These are phyloP conservation scores for Dipodomys merriami DNA, from an alignment of 2,113 vertebrate species.

Conservation along the genomic window DNA sequence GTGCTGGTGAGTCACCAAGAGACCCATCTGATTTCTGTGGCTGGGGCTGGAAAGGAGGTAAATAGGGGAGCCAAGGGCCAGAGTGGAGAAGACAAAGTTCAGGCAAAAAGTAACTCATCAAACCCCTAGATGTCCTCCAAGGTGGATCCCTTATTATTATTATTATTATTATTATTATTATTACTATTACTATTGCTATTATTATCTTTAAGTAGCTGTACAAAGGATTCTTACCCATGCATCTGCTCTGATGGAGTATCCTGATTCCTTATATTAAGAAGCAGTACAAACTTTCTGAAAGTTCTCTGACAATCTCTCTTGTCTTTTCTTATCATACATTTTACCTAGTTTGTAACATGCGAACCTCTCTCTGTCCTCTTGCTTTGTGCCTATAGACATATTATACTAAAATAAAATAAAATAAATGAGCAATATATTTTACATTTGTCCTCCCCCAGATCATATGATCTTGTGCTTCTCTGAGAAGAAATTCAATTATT, in stretches of 20 bases:
- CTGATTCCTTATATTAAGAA: background rate
- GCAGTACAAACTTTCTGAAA: background rate
- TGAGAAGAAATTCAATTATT: background rate
- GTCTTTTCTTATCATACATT: background rate
- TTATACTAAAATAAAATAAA: background rate
- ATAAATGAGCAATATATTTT: background rate
- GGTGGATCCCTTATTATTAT: no score
- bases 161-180: no score
- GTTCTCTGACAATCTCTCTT: background rate
- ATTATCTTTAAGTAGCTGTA: no score
- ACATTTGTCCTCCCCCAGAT: background rate
- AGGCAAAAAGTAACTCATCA: background rate
- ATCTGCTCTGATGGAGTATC: background rate
- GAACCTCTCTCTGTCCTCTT: background rate
- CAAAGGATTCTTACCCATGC: background rate
- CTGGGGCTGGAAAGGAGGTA: background rate
- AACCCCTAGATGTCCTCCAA: background rate
- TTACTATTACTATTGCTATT: no score
- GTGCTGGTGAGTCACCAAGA: background rate
- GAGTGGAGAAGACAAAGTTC: background rate
- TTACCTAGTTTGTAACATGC: background rate
- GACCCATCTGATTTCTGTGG: background rate
- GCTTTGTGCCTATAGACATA: background rate
- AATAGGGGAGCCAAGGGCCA: background rate
- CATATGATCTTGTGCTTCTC: background rate